phyloP scores from a whole-genome alignment of 23 tunicate species.

The Halocynthia aurantium region DNA sequence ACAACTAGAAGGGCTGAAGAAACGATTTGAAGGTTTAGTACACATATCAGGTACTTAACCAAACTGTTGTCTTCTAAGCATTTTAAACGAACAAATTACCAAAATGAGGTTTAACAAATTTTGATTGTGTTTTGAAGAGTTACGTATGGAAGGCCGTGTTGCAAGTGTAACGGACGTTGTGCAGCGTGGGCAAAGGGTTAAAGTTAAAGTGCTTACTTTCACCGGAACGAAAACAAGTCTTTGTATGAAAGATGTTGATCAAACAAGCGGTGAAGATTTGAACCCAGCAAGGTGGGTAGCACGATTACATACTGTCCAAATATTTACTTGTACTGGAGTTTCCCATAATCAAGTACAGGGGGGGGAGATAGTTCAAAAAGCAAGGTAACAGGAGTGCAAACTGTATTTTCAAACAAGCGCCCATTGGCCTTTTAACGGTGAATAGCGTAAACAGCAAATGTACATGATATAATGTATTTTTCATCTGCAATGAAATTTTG shows the following conservation, averaged over 20 bases:
- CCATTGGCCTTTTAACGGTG: too few species aligned
- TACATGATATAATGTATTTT: too few species aligned
- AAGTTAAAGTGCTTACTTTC: slow-evolving; percentile 80
- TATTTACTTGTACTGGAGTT: too few species aligned
- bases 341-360: too few species aligned
- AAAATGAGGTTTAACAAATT: background rate
- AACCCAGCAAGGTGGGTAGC: slow-evolving; percentile 40
- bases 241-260: slow-evolving; percentile 94
- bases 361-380: too few species aligned
- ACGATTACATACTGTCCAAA: too few species aligned
- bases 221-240: slow-evolving; percentile 76
- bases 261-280: slow-evolving; percentile 79
- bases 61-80: background rate
- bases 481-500: too few species aligned
- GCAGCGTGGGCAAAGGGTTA: slow-evolving; percentile 66
- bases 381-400: too few species aligned
- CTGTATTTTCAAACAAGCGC: too few species aligned
- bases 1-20: slow-evolving; percentile 61
- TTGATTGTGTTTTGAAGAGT: slow-evolving; percentile 33
- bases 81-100: too few species aligned
- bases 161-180: slow-evolving; percentile 80
- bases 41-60: slow-evolving; percentile 45
- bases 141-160: slow-evolving; percentile 77
- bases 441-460: too few species aligned
- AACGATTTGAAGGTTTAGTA: slow-evolving; percentile 73